These are phyloP conservation scores for Agonopterix subpropinquella DNA, from an alignment of 2,888 invertebrate species.

Conservation along the genomic window DNA sequence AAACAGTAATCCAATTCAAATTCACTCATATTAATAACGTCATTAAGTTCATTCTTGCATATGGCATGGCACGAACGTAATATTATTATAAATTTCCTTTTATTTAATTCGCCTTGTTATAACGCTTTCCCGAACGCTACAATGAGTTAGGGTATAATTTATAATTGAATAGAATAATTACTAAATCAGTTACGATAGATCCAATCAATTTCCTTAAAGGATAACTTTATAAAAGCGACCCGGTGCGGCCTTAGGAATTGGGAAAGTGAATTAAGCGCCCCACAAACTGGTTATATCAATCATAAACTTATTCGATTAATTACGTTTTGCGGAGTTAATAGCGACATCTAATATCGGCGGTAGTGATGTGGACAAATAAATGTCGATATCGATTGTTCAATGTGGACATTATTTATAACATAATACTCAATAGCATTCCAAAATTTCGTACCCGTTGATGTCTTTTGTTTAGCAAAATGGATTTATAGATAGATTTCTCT, in stretches of 20 bases:
- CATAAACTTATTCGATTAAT: conserved; percentile 77
- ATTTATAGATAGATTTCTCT: too few relatives aligned
- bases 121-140: conserved; percentile 34
- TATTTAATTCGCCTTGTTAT: conserved; percentile 38
- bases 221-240: conserved; percentile 67
- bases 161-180: conserved; percentile 55
- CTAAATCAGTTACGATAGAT: conserved; percentile 56
- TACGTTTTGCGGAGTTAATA: conserved; percentile 77
- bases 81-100: conserved; percentile 31
- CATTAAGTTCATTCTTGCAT: too few relatives aligned
- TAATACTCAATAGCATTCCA: too few relatives aligned
- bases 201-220: conserved; percentile 69
- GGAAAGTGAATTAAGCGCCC: conserved; percentile 74
- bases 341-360: conserved; percentile 70
- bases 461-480: too few relatives aligned
- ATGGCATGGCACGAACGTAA: conserved; percentile 9
- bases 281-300: conserved; percentile 76
- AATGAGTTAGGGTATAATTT: conserved; percentile 23
- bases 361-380: conserved; percentile 35
- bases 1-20: too few relatives aligned
- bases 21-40: too few relatives aligned
- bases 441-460: too few relatives aligned
- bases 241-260: conserved; percentile 53
- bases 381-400: not conserved
- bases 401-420: too few relatives aligned